These are phyloP conservation scores for Amphimedon queenslandica DNA, from an alignment of 37 sponge, comb jelly and placozoan species.

Conservation along the genomic window DNA sequence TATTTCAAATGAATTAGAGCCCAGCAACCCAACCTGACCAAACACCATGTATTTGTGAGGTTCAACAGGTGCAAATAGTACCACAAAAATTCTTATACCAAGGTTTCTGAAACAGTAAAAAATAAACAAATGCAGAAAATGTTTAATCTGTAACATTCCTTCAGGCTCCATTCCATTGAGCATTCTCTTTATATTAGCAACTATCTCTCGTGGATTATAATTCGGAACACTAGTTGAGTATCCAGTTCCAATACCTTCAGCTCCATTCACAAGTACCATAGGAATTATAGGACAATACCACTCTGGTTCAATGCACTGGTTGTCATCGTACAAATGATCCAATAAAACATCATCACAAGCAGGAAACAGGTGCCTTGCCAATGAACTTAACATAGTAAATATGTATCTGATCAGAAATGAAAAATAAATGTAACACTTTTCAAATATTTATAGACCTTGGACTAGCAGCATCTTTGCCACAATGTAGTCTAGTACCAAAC, in stretches of 20 bases:
- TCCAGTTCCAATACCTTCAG: slow-evolving; percentile 96
- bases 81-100: slow-evolving; percentile 78
- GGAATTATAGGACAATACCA: slow-evolving; percentile 98
- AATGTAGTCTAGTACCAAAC: slow-evolving; percentile 94
- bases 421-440: not conserved
- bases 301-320: slow-evolving; percentile 89
- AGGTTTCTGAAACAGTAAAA: too few relatives aligned
- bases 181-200: slow-evolving; percentile 77
- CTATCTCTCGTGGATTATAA: slow-evolving; percentile 77
- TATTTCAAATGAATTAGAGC: slow-evolving; percentile 81
- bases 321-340: slow-evolving; percentile 73
- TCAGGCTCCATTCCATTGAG: slow-evolving; percentile 74
- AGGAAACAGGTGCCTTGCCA: slow-evolving; percentile 78
- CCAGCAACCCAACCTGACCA: slow-evolving; percentile 66
- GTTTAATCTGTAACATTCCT: too few relatives aligned
- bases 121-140: too few relatives aligned
- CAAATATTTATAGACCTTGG: slow-evolving; percentile 49
- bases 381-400: slow-evolving; percentile 87
- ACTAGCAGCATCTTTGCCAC: slow-evolving; percentile 95
- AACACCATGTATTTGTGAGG: slow-evolving; percentile 69
- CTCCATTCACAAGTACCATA: slow-evolving; percentile 87
- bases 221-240: slow-evolving; percentile 92
- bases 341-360: slow-evolving; percentile 71
- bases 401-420: slow-evolving; percentile 65
- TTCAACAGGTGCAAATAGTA: slow-evolving; percentile 69